Conservation (phyloP, 2,888 invertebrate genomes). For the Gortyna flavago region DNA sequence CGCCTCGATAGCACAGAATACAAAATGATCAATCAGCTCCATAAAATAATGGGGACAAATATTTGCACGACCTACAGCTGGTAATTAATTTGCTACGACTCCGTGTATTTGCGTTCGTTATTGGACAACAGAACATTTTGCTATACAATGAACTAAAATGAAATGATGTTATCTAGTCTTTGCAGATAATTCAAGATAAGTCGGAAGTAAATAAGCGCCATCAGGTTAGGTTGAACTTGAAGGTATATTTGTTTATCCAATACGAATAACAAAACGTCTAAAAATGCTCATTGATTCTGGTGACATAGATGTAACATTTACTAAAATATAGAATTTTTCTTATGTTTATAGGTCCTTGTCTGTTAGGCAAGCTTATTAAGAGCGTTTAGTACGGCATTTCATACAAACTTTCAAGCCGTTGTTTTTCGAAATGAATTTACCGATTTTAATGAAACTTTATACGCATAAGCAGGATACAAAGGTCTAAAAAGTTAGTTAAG, state of each 20-base stretch:
- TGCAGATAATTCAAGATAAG: background rate
- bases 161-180: background rate
- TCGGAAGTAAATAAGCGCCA: background rate
- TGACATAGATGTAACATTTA: background rate
- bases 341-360: too few species aligned
- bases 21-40: constrained; percentile 36
- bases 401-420: too few species aligned
- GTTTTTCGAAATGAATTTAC: too few species aligned
- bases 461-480: too few species aligned
- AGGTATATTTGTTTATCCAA: too few species aligned
- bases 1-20: constrained; percentile 8
- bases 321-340: background rate
- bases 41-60: constrained; percentile 51
- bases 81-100: constrained; percentile 36
- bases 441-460: too few species aligned
- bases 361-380: too few species aligned
- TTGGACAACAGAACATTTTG: constrained; percentile 4
- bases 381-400: too few species aligned
- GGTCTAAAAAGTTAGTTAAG: too few species aligned
- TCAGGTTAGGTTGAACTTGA: too few species aligned
- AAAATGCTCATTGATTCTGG: background rate
- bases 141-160: background rate
- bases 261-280: background rate
- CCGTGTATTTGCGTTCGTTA: constrained; percentile 17
- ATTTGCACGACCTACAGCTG: constrained; percentile 35